Evolutionary conservation across 2,888 invertebrate genomes (phyloP).

Genomic region (Odontocolon sp.): DNA sequence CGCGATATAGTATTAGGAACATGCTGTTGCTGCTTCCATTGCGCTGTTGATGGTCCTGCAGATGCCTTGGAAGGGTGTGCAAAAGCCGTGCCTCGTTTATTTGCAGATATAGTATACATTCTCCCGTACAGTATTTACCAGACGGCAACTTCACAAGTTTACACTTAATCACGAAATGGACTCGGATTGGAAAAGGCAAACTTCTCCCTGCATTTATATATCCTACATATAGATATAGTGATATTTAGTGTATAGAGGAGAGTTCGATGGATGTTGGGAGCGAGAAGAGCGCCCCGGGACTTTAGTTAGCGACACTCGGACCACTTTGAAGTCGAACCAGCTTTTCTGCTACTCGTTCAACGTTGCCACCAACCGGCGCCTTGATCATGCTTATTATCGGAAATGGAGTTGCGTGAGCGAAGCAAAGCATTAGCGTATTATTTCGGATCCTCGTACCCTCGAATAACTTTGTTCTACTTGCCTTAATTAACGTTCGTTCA

Average conservation of each 20-base stretch:
- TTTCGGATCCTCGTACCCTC: slow-evolving; percentile 13
- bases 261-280: neutral
- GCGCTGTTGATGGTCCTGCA: neutral
- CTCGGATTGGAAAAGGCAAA: slow-evolving; percentile 77
- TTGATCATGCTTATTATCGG: slow-evolving; percentile 77
- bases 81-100: slow-evolving; percentile 46
- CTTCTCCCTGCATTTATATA: slow-evolving; percentile 54
- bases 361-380: slow-evolving; percentile 57
- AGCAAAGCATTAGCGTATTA: slow-evolving; percentile 38
- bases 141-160: slow-evolving; percentile 73
- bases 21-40: slow-evolving; percentile 36
- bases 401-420: slow-evolving; percentile 47
- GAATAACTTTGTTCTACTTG: slow-evolving; percentile 12
- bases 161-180: slow-evolving; percentile 80
- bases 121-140: slow-evolving; percentile 51
- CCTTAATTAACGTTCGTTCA: neutral
- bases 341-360: slow-evolving; percentile 63
- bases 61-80: slow-evolving; percentile 37
- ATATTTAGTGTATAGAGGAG: neutral
- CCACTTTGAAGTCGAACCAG: slow-evolving; percentile 76
- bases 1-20: slow-evolving; percentile 7
- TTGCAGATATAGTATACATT: slow-evolving; percentile 47
- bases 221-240: neutral
- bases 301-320: slow-evolving; percentile 79
- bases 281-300: slow-evolving; percentile 64